Evolutionary conservation across 1,140 invertebrate species (phyloP).

Genomic region (Drosophila erecta): DNA sequence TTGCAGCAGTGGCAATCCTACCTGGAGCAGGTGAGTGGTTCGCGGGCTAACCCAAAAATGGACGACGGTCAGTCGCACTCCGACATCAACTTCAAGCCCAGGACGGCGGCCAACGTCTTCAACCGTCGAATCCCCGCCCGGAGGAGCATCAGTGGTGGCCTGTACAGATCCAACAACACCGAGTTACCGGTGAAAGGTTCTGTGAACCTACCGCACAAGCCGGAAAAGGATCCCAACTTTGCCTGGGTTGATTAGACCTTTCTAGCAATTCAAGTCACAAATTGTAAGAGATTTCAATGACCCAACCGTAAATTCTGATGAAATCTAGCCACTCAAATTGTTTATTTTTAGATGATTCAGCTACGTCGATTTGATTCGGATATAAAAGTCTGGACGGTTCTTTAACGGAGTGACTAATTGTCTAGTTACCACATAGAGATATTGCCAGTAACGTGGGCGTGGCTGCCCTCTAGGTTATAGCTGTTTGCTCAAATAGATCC

Average conservation of each 20-base stretch:
- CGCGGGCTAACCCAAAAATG: slow-evolving; percentile 19
- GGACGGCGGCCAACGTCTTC: slow-evolving; percentile 56
- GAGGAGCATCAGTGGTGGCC: slow-evolving; percentile 36
- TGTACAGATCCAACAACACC: slow-evolving; percentile 65
- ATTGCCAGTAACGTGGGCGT: no score
- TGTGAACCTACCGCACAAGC: slow-evolving; percentile 14
- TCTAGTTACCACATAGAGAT: neutral
- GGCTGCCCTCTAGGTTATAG: neutral
- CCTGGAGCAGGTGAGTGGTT: slow-evolving; percentile 62
- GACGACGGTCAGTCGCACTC: slow-evolving; percentile 29
- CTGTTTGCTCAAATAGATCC: neutral
- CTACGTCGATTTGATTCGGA: neutral
- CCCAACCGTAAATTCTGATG: neutral
- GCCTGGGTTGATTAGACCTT: slow-evolving; percentile 75
- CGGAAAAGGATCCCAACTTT: slow-evolving; percentile 74
- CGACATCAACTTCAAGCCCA: slow-evolving; percentile 52
- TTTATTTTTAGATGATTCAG: neutral
- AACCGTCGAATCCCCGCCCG: slow-evolving; percentile 44
- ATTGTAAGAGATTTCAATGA: neutral
- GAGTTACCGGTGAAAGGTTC: slow-evolving; percentile 47
- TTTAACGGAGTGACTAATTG: neutral
- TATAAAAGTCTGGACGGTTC: neutral
- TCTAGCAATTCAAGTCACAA: neutral
- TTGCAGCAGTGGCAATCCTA: slow-evolving; percentile 78
- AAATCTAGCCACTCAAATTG: neutral